Evolutionary conservation across 1,140 invertebrate species (phyloP).

Genomic region (Listronotus bonariensis): DNA sequence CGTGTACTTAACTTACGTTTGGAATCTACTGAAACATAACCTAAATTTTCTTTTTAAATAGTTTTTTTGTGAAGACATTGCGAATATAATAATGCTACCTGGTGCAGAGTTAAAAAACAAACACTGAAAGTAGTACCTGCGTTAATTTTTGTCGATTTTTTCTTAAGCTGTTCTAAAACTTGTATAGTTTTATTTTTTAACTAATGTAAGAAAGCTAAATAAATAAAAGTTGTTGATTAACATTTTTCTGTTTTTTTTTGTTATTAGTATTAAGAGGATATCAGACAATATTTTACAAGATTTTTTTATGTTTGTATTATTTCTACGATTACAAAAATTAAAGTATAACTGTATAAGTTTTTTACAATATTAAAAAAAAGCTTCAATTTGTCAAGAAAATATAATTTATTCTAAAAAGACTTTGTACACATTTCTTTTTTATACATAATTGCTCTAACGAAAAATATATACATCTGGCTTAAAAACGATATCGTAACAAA

Average conservation of each 20-base stretch:
- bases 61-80: not conserved
- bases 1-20: too few species aligned
- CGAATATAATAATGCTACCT: not conserved
- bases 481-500: slow-evolving; percentile 3
- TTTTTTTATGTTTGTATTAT: too few species aligned
- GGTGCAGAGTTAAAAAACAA: not conserved
- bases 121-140: not conserved
- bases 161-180: slow-evolving; percentile 9
- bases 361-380: not conserved
- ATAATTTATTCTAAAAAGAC: slow-evolving; percentile 6
- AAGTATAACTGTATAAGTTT: too few species aligned
- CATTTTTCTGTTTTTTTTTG: too few species aligned
- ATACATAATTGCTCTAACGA: not conserved
- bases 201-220: slow-evolving; percentile 8
- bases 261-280: too few species aligned
- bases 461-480: slow-evolving; percentile 1
- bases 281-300: too few species aligned
- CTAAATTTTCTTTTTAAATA: not conserved
- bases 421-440: slow-evolving; percentile 4
- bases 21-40: too few species aligned
- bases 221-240: slow-evolving; percentile 23
- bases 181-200: slow-evolving; percentile 32
- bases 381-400: not conserved
- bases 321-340: too few species aligned
- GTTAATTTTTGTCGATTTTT: slow-evolving; percentile 19